Evolutionary conservation across 2,888 invertebrate genomes (phyloP), one percentile per base, ranked within the genome.

Genomic region (Augiades crinisus): DNA sequence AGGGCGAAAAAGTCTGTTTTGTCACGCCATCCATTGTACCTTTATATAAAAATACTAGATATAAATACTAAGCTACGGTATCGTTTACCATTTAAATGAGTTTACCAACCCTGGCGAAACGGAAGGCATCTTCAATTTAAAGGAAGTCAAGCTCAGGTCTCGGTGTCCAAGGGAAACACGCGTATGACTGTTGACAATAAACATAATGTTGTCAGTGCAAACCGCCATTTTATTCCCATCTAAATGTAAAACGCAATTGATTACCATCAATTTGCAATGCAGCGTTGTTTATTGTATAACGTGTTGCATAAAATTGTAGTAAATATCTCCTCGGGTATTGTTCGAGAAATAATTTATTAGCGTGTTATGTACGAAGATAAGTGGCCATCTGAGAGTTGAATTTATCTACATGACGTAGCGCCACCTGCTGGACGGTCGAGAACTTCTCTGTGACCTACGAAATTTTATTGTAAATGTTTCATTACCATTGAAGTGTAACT

Each of bases 221-320:
- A 58, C 62, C 59, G 61, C 62, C 63, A 62, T 73, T 71, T 69
- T 68, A 62, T 67, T 63, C 44, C 65, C 60, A 75, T 81, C 73
- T 75, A 70, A 65, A 81, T 79, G 75, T 65, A 68, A 75, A 81
- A 67, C 57, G 60, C 64, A 67, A 74, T 77, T 70, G 66, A 67
- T 69, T 67, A 64, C 59, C 61, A 68, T 51, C 51, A 38, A 74
- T 72, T 70, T 57, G 58, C 58, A 55, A 57, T 56, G 61, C 58
- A 52, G 43, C 53, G 62, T 63, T 62, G 68, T 75, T 73, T 73
- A 77, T 76, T 67, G 66, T 64, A 56, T 58, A 68, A 63, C 57
- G 55, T 33, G 31, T 37, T 40, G 52, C 45, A 52, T 52, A 40
- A 52, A 52, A 46, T 46, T 46, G 52, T 40, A 6, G 45, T 52